A percentile compares a stretch with the other conserved stretches of the same genome.
Evolutionary conservation across 1,140 invertebrate genomes (phyloP).

Genomic region (Bombus waltoni): DNA sequence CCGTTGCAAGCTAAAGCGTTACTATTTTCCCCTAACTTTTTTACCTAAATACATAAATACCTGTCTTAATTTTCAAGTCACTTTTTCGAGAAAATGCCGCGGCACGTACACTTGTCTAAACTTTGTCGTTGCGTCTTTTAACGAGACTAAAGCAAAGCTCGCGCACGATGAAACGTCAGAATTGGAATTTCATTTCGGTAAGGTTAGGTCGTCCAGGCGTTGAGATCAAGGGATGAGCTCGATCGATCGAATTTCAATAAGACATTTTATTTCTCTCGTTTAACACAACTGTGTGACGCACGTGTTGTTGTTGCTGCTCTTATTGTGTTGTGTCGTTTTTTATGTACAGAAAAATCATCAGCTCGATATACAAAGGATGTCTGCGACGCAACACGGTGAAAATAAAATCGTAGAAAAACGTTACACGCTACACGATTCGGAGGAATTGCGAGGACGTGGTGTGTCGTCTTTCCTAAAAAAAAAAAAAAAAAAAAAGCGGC

Average conservation of each 20-base stretch:
- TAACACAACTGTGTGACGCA: conserved; percentile 37
- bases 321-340: not conserved
- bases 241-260: not conserved
- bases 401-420: conserved; percentile 40
- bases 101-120: no score
- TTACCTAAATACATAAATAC: no score
- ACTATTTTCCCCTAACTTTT: no score
- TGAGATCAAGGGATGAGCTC: not conserved
- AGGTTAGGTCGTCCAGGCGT: no score
- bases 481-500: no score
- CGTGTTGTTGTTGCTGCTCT: not conserved
- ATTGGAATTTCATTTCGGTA: no score
- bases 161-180: no score
- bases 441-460: not conserved
- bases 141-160: no score
- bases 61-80: no score
- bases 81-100: no score
- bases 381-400: conserved; percentile 32
- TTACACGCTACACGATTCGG: conserved; percentile 16
- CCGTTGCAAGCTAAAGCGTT: no score
- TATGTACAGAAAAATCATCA: conserved; percentile 39
- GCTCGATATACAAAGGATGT: conserved; percentile 29
- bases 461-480: not conserved
- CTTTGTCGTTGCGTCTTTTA: no score
- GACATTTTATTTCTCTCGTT: conserved; percentile 22